Base-by-base conservation (phyloP, 2,113 vertebrate species). In the Columba livia region DNA sequence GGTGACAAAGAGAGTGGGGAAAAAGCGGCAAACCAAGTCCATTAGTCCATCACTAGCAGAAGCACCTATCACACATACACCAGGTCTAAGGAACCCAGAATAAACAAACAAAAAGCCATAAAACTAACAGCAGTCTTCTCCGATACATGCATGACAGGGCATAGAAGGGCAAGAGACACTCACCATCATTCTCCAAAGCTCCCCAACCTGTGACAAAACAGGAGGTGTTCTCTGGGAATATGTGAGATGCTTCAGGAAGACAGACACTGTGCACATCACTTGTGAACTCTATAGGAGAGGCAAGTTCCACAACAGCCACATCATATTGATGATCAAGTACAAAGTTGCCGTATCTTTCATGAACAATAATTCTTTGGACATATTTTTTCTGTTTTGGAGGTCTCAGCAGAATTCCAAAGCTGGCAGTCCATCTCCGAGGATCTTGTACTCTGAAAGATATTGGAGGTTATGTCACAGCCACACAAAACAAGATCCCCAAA, bases 121-220 rank as follows among this genome's bases (percentile, higher is more conserved):
- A 92, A 72, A 38, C 29, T 34, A 78, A n/a, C 21, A 75, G 23
- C 25, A 53, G 29, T 44, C 28, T 54, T 88, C 32, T 88, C 79
- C 56, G 53, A 23, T 44, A 61, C 12, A 9, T 3, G 6, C 32
- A 19, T 65, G 66, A 74, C 47, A 56, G 9, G 20, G 16, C 61
- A 80, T 2, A 2, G 18, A 31, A 42, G 84, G 40, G 44, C 32
- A 85, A 36, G 28, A 91, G 69, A 75, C 56, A 95, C 97, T 73
- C 71, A 98, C 98, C 98, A 19, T 97, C 97, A 14, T 97, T 97
- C 75, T 56, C 60, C 72, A 98, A 87, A 60, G 97, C 98, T 84
- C 98, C 98, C 96, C 98, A 98, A 6, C 98, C 98, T 26, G 98
- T 98, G 77, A 98, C 98, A 64, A 96, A 98, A 50, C 97, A 98